phyloP scores from a whole-genome alignment of 2,797 vertebrate genomes.

The Arctocebus calabarensis region DNA sequence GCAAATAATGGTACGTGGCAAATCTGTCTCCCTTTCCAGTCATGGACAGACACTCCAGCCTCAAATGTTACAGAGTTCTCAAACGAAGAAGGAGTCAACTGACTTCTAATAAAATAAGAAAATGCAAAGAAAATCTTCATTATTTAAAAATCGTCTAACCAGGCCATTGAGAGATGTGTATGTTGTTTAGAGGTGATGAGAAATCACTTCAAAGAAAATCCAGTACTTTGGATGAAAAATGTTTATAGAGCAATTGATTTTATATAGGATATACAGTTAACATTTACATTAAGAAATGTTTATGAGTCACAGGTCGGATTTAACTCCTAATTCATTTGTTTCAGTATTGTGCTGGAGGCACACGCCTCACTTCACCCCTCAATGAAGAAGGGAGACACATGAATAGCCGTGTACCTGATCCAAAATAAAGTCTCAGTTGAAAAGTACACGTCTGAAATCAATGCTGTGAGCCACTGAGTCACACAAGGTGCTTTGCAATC shows the following conservation, averaged over 20 bases:
- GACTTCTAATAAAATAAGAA: background rate
- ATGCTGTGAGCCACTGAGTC: background rate
- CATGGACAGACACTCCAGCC: background rate
- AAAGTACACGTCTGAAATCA: background rate
- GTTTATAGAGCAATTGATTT: background rate
- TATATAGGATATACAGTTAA: background rate
- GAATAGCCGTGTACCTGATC: background rate
- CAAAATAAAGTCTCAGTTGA: background rate
- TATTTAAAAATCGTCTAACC: background rate
- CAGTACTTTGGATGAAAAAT: background rate
- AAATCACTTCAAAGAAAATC: constrained; percentile 4
- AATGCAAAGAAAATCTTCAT: background rate
- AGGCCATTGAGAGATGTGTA: background rate
- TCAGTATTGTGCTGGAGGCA: constrained; percentile 6
- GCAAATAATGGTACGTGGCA: background rate
- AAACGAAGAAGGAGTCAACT: background rate
- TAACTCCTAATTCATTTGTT: background rate
- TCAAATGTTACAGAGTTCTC: background rate
- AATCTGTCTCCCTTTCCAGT: background rate
- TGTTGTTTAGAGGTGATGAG: background rate
- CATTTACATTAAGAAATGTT: background rate
- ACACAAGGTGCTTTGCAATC: background rate
- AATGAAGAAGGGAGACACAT: background rate
- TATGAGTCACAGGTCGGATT: background rate
- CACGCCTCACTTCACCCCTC: fast-evolving